Evolutionary conservation across 1,140 invertebrate species (phyloP).

Genomic region (Tribolium madens): DNA sequence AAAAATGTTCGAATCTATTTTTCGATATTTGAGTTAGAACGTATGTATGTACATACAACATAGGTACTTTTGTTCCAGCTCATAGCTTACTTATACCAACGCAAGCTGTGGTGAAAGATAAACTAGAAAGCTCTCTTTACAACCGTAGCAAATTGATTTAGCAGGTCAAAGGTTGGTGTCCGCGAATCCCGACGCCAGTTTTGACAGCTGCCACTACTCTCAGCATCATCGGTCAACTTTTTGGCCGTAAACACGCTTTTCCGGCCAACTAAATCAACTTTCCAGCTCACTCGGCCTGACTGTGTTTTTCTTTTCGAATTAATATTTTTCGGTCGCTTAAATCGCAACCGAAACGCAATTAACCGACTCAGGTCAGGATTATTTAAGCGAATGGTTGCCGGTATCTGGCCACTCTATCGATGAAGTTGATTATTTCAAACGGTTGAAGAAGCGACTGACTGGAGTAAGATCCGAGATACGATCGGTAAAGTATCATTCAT

Average conservation of each 20-base stretch:
- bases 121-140: constrained; percentile 15
- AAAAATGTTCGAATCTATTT: no score
- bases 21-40: no score
- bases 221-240: constrained; percentile 34
- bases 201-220: constrained; percentile 50
- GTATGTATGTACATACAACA: no score
- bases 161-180: constrained; percentile 48
- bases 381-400: constrained; percentile 10
- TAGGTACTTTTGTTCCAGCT: background rate
- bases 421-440: constrained; percentile 27
- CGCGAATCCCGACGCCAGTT: constrained; percentile 47
- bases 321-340: constrained; percentile 5
- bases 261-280: constrained; percentile 42
- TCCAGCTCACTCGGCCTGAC: background rate
- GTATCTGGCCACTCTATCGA: constrained; percentile 25
- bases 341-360: background rate
- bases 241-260: constrained; percentile 43
- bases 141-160: constrained; percentile 49
- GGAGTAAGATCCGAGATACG: constrained; percentile 39
- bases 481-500: constrained; percentile 52
- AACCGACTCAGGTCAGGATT: background rate
- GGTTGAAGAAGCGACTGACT: constrained; percentile 38
- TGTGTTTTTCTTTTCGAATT: background rate
- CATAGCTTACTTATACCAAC: background rate
- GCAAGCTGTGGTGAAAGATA: constrained; percentile 18